Evolutionary conservation across 2,888 invertebrate genomes (phyloP).

Genomic region (Limnephilus marmoratus): DNA sequence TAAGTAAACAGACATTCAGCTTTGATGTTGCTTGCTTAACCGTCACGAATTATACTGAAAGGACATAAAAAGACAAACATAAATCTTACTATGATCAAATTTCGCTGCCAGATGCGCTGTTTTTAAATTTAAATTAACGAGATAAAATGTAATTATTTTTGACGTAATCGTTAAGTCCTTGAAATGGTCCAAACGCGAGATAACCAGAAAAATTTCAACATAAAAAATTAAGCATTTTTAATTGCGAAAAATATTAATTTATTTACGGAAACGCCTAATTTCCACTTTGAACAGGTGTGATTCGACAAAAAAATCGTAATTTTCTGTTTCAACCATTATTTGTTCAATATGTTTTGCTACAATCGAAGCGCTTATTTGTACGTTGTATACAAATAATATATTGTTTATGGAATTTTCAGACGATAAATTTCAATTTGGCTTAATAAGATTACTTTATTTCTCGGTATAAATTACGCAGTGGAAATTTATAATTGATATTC

Average conservation of each 20-base stretch:
- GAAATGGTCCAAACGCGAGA: background rate
- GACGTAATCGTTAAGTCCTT: background rate
- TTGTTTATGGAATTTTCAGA: background rate
- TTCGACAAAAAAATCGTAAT: background rate
- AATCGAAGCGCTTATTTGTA: background rate
- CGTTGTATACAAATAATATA: background rate
- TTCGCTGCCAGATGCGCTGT: background rate
- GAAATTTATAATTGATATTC: background rate
- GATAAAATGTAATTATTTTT: background rate
- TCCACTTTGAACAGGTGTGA: constrained; percentile 17
- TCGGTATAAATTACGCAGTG: background rate
- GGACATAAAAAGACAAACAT: background rate
- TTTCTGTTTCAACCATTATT: background rate
- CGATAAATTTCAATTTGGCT: background rate
- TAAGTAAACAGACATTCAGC: background rate
- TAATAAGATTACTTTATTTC: background rate
- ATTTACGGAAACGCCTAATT: background rate
- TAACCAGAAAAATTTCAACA: background rate
- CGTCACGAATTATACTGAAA: background rate
- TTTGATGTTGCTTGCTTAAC: background rate
- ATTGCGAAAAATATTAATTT: background rate
- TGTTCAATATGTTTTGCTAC: background rate
- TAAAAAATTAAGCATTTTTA: background rate
- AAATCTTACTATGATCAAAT: background rate
- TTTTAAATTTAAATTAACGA: background rate